Conservation (phyloP, 2,797 vertebrate species). For the Decapterus maruadsi region DNA sequence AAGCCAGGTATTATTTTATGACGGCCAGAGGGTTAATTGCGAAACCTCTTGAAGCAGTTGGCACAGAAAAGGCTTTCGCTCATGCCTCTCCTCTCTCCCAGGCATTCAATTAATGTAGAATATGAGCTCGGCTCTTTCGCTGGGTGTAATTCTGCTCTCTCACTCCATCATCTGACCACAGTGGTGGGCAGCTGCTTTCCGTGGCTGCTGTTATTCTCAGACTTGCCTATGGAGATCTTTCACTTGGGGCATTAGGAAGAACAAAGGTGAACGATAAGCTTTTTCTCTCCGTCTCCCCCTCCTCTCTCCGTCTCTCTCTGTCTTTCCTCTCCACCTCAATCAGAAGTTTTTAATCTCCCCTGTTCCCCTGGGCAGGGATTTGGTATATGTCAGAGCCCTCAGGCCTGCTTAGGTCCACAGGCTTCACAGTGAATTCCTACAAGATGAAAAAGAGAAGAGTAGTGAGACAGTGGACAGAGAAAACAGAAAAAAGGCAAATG, state of each 20-base stretch:
- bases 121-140: constrained; percentile 69
- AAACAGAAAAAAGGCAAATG: constrained; percentile 51
- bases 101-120: constrained; percentile 78
- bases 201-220: constrained; percentile 66
- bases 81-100: constrained; percentile 73
- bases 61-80: constrained; percentile 70
- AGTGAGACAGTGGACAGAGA: constrained; percentile 71
- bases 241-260: constrained; percentile 73
- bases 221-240: constrained; percentile 67
- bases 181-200: constrained; percentile 64
- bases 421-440: constrained; percentile 79
- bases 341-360: constrained; percentile 79
- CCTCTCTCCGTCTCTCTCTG: constrained; percentile 48
- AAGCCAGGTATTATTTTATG: constrained; percentile 72
- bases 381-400: constrained; percentile 76
- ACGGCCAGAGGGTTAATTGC: constrained; percentile 76
- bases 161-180: constrained; percentile 73
- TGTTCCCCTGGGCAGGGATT: constrained; percentile 75
- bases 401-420: constrained; percentile 75
- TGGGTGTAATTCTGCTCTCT: constrained; percentile 66
- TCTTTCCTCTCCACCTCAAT: constrained; percentile 78
- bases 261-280: constrained; percentile 79
- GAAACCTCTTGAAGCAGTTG: constrained; percentile 73
- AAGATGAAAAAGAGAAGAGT: constrained; percentile 81
- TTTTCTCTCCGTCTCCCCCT: constrained; percentile 52